Base-by-base conservation (phyloP, 37 sponge, comb jelly and placozoan genomes). In the Corticium candelabrum region DNA sequence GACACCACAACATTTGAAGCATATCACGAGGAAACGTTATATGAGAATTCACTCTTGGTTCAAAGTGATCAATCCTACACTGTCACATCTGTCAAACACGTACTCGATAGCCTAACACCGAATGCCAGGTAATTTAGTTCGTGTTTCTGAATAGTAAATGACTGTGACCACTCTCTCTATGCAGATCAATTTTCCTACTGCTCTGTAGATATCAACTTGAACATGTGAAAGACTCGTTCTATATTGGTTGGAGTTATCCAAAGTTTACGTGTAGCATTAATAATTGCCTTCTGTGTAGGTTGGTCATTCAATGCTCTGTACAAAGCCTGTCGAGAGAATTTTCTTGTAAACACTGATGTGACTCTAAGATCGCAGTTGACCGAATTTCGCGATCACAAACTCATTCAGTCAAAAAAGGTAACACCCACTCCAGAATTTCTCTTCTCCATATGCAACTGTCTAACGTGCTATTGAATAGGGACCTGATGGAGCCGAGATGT, bases 301-400 rank as follows among this genome's bases (percentile, higher is more conserved):
- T 73, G 91, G n/a, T 37, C 92, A 2, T 94, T 91, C 76, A 84
- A 84, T 4, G 94, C 89, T 36, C 85, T 86, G 35, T 97, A 87
- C 81, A 67, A 68, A 50, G 83, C 80, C 69, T 94, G 99, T 71
- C 41, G 90, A 15, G 95, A 91, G 77, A 89, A 82, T 38, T 94
- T 97, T 71, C 85, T 97, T 3, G 99, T 94, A 33, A 94, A 80
- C 73, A 97, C 89, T 67, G 92, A 94, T 21, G 40, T 82, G 70
- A 82, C 99, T 1, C 77, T 97, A 11, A 40, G 89, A 21, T 76
- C 90, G 5, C 95, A 97, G 43, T 84, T 97, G 43, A 91, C 89
- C 0, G 99, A 97, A 80, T 97, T 97, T 71, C 37, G 15, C 11
- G 99, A 97, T 72, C 99, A 97, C 82, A 91, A 86, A 50, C 72